These are phyloP conservation scores for Drosophila melanocephala DNA, from an alignment of 2,888 invertebrate species.

Conservation along the genomic window DNA sequence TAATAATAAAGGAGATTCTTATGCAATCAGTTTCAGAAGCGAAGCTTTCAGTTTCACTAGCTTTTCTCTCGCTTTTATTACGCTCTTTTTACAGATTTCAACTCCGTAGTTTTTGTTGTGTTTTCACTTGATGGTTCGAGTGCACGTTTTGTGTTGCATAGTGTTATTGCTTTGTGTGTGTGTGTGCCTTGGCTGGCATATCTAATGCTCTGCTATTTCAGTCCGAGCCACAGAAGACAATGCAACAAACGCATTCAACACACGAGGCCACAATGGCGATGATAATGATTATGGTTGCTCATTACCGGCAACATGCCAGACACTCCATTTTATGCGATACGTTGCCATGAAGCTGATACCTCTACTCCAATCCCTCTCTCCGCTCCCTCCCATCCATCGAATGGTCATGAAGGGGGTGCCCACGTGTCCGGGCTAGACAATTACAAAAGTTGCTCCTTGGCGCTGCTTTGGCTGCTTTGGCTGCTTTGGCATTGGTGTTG, in stretches of 20 bases:
- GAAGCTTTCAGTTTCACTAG: neutral
- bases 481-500: conserved; percentile 20
- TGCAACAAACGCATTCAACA: conserved; percentile 41
- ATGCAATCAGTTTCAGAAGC: neutral
- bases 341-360: neutral
- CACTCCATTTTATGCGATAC: conserved; percentile 23
- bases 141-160: conserved; percentile 18
- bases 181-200: conserved; percentile 33
- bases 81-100: neutral
- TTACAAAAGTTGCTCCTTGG: conserved; percentile 74
- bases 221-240: conserved; percentile 35
- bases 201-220: conserved; percentile 52
- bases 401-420: conserved; percentile 49
- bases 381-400: neutral
- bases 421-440: conserved; percentile 75
- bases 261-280: conserved; percentile 42
- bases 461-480: conserved; percentile 4
- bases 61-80: neutral
- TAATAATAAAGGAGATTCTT: neutral
- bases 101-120: neutral
- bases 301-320: conserved; percentile 60
- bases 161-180: conserved; percentile 25
- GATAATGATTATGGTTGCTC: conserved; percentile 63
- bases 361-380: neutral
- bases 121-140: neutral